A percentile compares a stretch with the other conserved stretches of the same genome.
Conservation (phyloP, 1,140 invertebrate species). For the Ceratosolen solmsi region DNA sequence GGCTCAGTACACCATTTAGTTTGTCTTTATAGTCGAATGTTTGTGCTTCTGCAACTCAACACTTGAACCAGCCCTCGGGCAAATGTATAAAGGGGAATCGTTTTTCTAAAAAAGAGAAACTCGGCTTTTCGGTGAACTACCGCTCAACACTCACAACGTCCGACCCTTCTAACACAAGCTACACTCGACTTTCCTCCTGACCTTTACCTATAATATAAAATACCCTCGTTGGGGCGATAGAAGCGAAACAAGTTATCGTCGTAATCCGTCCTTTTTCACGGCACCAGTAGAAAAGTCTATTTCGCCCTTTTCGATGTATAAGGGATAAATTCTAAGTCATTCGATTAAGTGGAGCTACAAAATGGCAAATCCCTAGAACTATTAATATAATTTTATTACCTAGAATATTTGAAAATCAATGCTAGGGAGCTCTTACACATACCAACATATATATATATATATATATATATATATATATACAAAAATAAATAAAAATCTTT, state of each 20-base stretch:
- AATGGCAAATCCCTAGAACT: not conserved
- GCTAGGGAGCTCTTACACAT: no score
- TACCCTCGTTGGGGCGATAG: not conserved
- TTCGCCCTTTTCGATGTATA: not conserved
- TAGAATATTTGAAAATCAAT: not conserved
- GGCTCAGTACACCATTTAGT: not conserved
- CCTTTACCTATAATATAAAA: not conserved
- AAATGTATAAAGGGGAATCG: not conserved
- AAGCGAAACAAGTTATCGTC: slow-evolving; percentile 15
- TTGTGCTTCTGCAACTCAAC: not conserved
- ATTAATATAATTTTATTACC: not conserved
- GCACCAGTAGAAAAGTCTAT: not conserved
- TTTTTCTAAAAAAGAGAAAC: not conserved
- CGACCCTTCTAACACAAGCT: not conserved
- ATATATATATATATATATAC: no score
- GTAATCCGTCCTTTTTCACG: not conserved
- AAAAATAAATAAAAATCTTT: no score
- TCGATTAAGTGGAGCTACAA: not conserved
- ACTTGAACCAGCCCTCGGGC: not conserved
- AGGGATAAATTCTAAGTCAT: not conserved
- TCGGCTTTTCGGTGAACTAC: not conserved
- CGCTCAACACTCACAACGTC: not conserved
- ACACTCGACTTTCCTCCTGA: not conserved
- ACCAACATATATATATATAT: no score
- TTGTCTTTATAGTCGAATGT: no score